Evolutionary conservation across 2,797 vertebrate genomes (phyloP).

Genomic region (Rhynchonycteris naso): DNA sequence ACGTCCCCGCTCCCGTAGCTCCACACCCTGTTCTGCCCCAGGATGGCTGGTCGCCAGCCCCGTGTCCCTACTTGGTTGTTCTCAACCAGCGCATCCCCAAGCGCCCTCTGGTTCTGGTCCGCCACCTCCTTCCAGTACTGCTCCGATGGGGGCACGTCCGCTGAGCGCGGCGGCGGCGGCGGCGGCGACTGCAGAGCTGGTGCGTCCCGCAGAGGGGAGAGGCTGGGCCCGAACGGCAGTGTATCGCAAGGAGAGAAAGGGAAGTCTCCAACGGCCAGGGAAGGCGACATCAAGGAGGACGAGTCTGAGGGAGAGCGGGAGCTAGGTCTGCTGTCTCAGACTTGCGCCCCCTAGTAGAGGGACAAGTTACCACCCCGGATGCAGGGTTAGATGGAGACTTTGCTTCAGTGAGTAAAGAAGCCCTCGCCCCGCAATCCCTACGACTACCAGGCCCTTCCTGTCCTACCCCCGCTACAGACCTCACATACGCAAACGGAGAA

Average conservation of each 20-base stretch:
- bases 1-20: too few species aligned
- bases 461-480: not conserved
- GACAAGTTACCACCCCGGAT: not conserved
- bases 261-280: conserved; percentile 77
- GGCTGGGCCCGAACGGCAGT: conserved; percentile 85
- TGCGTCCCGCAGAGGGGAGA: conserved; percentile 68
- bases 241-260: conserved; percentile 84
- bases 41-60: not conserved
- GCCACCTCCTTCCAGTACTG: conserved; percentile 87
- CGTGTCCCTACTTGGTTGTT: conserved; percentile 89
- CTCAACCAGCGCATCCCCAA: conserved; percentile 86
- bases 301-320: conserved; percentile 83
- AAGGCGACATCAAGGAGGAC: conserved; percentile 85
- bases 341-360: not conserved
- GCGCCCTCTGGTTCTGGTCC: conserved; percentile 83
- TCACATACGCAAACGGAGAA: not conserved
- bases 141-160: conserved; percentile 69
- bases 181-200: conserved; percentile 45
- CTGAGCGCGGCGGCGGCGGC: conserved; percentile 62
- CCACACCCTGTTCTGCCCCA: not conserved
- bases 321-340: not conserved
- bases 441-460: not conserved
- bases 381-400: not conserved
- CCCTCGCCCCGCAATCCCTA: not conserved
- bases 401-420: not conserved